These are phyloP conservation scores for Myotis daubentonii DNA, from an alignment of 2,797 vertebrate genomes.

Conservation along the genomic window DNA sequence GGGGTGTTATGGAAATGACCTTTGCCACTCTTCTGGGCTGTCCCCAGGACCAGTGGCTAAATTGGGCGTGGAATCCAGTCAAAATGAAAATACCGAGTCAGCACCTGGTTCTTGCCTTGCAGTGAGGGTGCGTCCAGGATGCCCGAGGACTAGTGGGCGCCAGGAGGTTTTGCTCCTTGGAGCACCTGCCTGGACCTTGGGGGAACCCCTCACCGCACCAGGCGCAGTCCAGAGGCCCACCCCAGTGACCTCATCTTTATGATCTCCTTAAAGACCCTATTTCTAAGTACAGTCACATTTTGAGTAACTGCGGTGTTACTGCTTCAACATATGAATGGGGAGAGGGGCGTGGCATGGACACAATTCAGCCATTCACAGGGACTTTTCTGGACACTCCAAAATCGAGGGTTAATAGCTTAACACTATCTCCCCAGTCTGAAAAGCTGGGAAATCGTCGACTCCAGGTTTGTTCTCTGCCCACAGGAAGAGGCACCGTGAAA, in stretches of 20 bases:
- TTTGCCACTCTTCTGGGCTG: neutral
- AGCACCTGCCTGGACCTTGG: neutral
- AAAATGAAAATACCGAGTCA: neutral
- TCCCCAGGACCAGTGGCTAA: neutral
- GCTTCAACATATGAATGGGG: neutral
- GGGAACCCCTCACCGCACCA: neutral
- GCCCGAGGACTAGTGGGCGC: neutral
- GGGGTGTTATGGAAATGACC: neutral
- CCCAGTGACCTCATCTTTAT: neutral
- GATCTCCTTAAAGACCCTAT: neutral
- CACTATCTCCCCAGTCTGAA: neutral
- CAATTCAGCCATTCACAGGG: neutral
- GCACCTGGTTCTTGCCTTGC: neutral
- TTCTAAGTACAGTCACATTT: neutral
- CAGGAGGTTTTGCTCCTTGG: no score
- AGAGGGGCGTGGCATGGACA: neutral
- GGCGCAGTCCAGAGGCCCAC: neutral
- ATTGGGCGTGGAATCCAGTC: no score
- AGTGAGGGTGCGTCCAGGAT: neutral
- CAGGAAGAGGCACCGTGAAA: neutral
- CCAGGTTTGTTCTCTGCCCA: neutral
- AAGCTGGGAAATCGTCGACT: neutral
- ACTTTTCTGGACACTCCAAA: neutral
- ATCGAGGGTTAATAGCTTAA: neutral
- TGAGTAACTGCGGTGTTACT: no score